A percentile compares a stretch with the other conserved stretches of the same genome.
Conservation (phyloP, 2,113 vertebrate species). For the Phylloscopus trochiloides region DNA sequence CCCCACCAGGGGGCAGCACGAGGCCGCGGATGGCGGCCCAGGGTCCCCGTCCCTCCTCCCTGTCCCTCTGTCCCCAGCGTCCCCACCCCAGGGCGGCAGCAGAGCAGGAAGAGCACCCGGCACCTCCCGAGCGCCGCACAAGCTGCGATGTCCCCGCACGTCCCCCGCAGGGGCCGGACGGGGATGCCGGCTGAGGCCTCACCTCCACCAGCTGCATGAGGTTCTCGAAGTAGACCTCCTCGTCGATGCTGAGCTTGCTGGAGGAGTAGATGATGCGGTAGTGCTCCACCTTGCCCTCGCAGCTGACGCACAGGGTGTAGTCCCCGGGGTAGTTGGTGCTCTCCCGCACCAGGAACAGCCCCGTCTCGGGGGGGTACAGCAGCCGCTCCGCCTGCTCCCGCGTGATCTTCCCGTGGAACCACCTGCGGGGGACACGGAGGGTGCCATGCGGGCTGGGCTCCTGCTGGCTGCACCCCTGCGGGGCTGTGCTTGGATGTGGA, state of each 20-base stretch:
- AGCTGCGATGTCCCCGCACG: accelerated
- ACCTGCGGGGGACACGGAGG: conserved; percentile 56
- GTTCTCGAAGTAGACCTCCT: conserved; percentile 92
- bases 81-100: not conserved
- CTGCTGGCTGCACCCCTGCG: accelerated
- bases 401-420: conserved; percentile 98
- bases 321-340: conserved; percentile 98
- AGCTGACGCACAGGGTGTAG: conserved; percentile 97
- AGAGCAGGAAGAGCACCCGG: not conserved
- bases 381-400: conserved; percentile 89
- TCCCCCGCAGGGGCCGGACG: accelerated
- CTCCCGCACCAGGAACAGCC: conserved; percentile 93
- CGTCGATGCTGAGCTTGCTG: conserved; percentile 93
- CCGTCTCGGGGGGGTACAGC: conserved; percentile 86
- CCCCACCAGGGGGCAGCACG: conserved; percentile 53
- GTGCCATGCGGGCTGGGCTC: accelerated
- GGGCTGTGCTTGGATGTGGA: accelerated
- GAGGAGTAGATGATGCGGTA: conserved; percentile 93
- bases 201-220: conserved; percentile 99
- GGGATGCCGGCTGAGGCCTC: not conserved
- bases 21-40: not conserved
- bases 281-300: conserved; percentile 95
- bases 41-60: not conserved
- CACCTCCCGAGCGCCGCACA: accelerated
- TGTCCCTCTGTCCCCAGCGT: not conserved